These are phyloP conservation scores for Halictus rubicundus DNA, from an alignment of 1,140 invertebrate genomes.

Conservation along the genomic window DNA sequence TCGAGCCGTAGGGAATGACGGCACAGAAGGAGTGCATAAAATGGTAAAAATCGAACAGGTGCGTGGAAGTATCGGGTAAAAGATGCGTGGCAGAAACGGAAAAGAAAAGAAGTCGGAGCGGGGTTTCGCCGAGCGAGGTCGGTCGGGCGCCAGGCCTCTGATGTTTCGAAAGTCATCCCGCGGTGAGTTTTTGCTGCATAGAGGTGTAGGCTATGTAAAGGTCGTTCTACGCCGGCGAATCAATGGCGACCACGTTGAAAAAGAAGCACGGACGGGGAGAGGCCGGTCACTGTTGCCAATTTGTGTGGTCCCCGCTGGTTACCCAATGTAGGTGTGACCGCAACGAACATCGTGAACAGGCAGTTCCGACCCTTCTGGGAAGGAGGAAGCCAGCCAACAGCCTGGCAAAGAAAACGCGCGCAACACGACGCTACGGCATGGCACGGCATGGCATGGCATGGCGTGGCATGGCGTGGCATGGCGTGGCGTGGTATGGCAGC, in stretches of 20 bases:
- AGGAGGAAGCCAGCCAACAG: slow-evolving; percentile 57
- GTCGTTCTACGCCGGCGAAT: slow-evolving; percentile 59
- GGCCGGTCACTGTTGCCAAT: slow-evolving; percentile 47
- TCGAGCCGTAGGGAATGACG: background rate
- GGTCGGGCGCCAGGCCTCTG: slow-evolving; percentile 70
- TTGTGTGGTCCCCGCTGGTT: slow-evolving; percentile 64
- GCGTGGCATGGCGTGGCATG: no score
- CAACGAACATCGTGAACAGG: slow-evolving; percentile 71
- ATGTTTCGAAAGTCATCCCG: slow-evolving; percentile 71
- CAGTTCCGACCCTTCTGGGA: slow-evolving; percentile 71
- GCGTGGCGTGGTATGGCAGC: no score
- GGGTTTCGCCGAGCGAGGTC: slow-evolving; percentile 10
- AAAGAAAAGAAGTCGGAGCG: background rate
- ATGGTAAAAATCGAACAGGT: background rate
- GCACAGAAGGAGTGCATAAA: background rate
- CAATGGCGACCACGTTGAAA: background rate
- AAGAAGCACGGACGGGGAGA: slow-evolving; percentile 7
- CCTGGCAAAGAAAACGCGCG: slow-evolving; percentile 60
- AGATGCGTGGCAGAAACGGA: background rate
- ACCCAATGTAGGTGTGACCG: slow-evolving; percentile 70
- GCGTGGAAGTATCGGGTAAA: background rate
- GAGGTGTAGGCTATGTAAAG: slow-evolving; percentile 73
- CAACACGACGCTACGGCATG: slow-evolving; percentile 28
- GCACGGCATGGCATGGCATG: background rate
- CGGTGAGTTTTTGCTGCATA: slow-evolving; percentile 66